phyloP scores from a whole-genome alignment of 2,888 invertebrate genomes.

The Oligia latruncula region DNA sequence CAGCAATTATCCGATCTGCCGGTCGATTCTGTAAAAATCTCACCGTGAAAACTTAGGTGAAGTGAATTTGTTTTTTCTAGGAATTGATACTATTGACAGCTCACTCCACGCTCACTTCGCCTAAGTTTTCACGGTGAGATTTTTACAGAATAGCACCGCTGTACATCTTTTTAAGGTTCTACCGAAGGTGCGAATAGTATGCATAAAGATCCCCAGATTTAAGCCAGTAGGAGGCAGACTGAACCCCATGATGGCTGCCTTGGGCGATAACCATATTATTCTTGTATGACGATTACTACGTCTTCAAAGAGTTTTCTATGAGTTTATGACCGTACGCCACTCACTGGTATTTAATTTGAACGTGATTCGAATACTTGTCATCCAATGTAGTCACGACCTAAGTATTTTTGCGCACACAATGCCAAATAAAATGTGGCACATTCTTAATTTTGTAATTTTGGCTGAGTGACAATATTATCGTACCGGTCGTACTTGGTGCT shows the following conservation, averaged over 20 bases:
- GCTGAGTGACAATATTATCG: slow-evolving; percentile 50
- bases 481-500: slow-evolving; percentile 28
- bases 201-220: not conserved
- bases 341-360: slow-evolving; percentile 29
- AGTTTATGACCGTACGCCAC: slow-evolving; percentile 14
- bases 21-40: too few relatives aligned
- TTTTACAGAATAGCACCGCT: too few relatives aligned
- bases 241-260: too few relatives aligned
- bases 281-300: not conserved
- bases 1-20: too few relatives aligned
- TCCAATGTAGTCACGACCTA: slow-evolving; percentile 1
- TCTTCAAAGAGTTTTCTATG: slow-evolving; percentile 4
- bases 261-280: not conserved
- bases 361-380: slow-evolving; percentile 23
- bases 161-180: not conserved
- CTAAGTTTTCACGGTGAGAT: too few relatives aligned
- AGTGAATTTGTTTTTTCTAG: too few relatives aligned
- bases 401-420: slow-evolving; percentile 51
- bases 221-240: not conserved
- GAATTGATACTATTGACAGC: too few relatives aligned
- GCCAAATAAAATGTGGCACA: slow-evolving; percentile 49
- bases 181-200: not conserved
- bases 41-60: too few relatives aligned
- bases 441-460: slow-evolving; percentile 46
- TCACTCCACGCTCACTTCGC: too few relatives aligned